Conservation (phyloP, 2,113 vertebrate species). For the Gymnorhina tibicen region DNA sequence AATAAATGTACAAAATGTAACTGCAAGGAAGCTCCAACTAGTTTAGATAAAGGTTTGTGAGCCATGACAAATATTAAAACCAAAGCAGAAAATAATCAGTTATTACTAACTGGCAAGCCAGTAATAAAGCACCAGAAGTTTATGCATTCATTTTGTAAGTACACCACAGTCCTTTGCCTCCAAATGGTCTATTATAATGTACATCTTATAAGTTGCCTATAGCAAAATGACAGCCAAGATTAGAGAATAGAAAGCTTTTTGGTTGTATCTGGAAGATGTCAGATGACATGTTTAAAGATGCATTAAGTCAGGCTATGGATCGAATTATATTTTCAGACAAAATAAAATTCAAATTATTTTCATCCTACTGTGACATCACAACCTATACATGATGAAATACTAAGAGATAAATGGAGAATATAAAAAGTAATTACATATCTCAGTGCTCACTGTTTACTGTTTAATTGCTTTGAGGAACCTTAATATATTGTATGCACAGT, state of each 20-base stretch:
- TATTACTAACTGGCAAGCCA: not conserved
- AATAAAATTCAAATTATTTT: not conserved
- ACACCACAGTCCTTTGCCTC: not conserved
- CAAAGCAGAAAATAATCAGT: not conserved
- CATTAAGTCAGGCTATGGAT: not conserved
- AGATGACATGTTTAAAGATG: not conserved
- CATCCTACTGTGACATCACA: not conserved
- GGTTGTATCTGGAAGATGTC: not conserved
- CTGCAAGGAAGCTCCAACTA: not conserved
- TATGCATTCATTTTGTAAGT: conserved; percentile 19
- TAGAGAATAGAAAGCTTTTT: not conserved
- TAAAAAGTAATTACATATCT: conserved; percentile 34
- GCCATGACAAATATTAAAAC: not conserved
- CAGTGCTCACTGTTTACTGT: not conserved
- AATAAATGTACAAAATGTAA: not conserved
- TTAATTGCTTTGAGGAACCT: not conserved
- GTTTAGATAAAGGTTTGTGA: not conserved
- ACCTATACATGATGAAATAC: not conserved
- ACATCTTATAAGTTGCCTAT: not conserved
- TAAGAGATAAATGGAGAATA: not conserved
- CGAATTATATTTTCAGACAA: not conserved
- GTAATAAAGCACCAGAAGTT: not conserved
- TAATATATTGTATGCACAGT: not conserved
- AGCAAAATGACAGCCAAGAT: not conserved
- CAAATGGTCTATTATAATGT: not conserved